Conservation (phyloP, 1,140 invertebrate species). For the Drosophila obscura region DNA sequence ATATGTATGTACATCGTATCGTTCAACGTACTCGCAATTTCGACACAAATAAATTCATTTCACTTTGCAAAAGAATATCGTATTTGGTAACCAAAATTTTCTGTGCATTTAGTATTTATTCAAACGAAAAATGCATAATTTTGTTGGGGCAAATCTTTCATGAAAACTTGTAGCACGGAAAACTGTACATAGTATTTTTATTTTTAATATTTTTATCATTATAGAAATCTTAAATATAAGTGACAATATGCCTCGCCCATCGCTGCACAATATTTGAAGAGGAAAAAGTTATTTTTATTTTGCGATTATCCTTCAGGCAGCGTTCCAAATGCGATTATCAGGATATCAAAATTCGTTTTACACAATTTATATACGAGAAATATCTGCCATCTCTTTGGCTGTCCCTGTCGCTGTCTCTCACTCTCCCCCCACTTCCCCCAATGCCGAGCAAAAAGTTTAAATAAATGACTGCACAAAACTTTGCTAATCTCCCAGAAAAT, state of each 20-base stretch:
- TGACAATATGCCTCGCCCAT: too few species aligned
- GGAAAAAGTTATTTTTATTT: constrained; percentile 3
- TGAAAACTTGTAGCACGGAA: too few species aligned
- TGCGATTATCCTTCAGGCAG: constrained; percentile 13
- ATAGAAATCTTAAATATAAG: too few species aligned
- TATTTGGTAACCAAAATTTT: not conserved
- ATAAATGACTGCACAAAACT: constrained; percentile 72
- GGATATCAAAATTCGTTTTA: constrained; percentile 33
- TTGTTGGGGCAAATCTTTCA: too few species aligned
- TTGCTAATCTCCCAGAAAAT: constrained; percentile 69
- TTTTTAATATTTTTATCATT: too few species aligned
- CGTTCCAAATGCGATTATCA: constrained; percentile 45
- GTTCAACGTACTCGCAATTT: constrained; percentile 8
- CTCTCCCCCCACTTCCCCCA: constrained; percentile 2
- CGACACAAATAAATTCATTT: constrained; percentile 40
- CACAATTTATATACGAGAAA: too few species aligned
- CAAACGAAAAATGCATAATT: too few species aligned
- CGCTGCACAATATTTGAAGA: too few species aligned
- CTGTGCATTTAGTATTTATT: not conserved
- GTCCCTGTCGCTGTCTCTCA: not conserved
- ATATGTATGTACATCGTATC: too few species aligned
- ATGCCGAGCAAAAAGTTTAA: constrained; percentile 58
- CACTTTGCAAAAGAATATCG: not conserved
- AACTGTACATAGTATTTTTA: too few species aligned
- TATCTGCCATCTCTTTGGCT: not conserved